phyloP scores from a whole-genome alignment of 2,888 invertebrate species.

The Agapetus fuscipes region DNA sequence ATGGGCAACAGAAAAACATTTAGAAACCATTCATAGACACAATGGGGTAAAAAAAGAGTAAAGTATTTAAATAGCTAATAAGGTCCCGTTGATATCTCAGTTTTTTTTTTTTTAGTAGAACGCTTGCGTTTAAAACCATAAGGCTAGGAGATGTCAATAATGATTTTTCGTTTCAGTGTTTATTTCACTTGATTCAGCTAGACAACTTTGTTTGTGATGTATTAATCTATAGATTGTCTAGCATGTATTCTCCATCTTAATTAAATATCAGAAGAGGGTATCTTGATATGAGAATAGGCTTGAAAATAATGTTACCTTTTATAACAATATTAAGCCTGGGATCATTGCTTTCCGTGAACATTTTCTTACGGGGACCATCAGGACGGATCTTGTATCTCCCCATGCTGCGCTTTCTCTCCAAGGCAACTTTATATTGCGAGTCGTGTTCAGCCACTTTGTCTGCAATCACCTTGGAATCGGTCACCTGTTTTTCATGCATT shows the following conservation, averaged over 20 bases:
- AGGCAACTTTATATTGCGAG: conserved; percentile 50
- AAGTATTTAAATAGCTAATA: no score
- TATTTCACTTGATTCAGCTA: no score
- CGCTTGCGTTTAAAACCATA: no score
- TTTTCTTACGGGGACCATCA: conserved; percentile 48
- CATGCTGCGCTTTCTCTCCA: conserved; percentile 49
- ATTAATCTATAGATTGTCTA: neutral
- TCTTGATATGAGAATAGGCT: neutral
- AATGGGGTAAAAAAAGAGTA: no score
- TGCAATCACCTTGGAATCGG: conserved; percentile 52
- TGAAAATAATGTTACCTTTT: conserved; percentile 42
- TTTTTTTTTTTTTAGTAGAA: no score
- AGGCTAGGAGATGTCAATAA: no score
- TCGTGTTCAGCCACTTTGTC: conserved; percentile 57
- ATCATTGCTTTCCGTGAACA: conserved; percentile 39
- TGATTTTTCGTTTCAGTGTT: no score
- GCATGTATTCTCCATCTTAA: neutral
- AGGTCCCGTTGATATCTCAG: no score
- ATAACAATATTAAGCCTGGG: conserved; percentile 52
- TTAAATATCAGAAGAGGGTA: neutral
- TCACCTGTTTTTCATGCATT: conserved; percentile 51
- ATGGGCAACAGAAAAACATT: no score
- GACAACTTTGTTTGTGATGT: no score
- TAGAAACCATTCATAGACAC: no score
- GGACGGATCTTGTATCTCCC: conserved; percentile 48